Evolutionary conservation across 2,113 vertebrate genomes (phyloP), one percentile per base, ranked within the genome.

Genomic region (Piprites chloris): DNA sequence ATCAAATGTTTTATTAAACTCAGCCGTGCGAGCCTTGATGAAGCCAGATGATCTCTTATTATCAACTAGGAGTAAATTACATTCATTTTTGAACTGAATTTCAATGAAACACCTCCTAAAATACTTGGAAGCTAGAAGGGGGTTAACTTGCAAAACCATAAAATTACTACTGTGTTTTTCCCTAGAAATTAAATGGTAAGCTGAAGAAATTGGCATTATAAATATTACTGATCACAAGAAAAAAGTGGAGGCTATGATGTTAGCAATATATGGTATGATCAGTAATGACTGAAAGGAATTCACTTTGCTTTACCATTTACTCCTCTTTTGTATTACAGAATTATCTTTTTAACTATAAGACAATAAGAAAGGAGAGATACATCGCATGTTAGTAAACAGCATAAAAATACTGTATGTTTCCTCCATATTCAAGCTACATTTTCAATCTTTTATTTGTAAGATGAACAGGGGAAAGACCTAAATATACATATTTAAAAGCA

Each of bases 21-120:
- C 89, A 92, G 94, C 97, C 97, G 95, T 68, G 75, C 26, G 8
- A 97, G 91, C 89, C 94, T 97, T 98, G 96, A 95, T 98, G 96
- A 98, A 98, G 94, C 98, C 98, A 98, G 97, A 98, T 98, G 98
- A 99, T 98, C 97, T 96, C 97, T 98, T 98, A 98, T 99, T 99
- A 99, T 98, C 97, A 98, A 97, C 96, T 95, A 97, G 96, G 95
- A 97, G 96, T 97, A 98, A 98, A 98, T 98, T 98, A 92, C 97
- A 96, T 95, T 98, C 95, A 96, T 97, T 98, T 98, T 97, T 95
- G 83, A 97, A 98, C 93, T 98, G 98, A 98, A 99, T 99, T 99
- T 98, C 98, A 99, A 98, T 99, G 98, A 98, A 98, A 98, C 75
- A 79, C 91, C 97, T 98, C 96, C 98, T 98, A 98, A 98, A 98